A percentile compares a stretch with the other conserved stretches of the same genome.
Evolutionary conservation across 2,888 invertebrate species (phyloP).

Genomic region (Ichneumon xanthorius): DNA sequence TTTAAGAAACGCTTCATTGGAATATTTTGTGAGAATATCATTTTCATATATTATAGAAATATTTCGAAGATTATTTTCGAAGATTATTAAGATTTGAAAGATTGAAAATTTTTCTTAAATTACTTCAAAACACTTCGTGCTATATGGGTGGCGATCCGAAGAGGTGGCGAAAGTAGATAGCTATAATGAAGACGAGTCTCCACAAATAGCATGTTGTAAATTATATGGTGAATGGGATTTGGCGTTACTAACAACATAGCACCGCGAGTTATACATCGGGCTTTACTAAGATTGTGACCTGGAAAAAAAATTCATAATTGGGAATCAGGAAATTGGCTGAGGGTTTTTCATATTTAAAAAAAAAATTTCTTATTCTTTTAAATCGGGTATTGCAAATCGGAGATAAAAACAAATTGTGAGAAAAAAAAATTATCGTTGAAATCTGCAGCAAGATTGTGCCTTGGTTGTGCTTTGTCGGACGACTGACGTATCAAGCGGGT

Average conservation of each 20-base stretch:
- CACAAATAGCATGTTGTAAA: neutral
- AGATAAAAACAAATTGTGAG: constrained; percentile 34
- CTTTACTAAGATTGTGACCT: constrained; percentile 18
- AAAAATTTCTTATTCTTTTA: constrained; percentile 3
- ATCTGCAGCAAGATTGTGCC: constrained; percentile 85
- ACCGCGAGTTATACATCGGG: constrained; percentile 5
- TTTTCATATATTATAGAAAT: no score
- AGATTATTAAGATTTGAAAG: no score
- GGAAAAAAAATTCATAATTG: constrained; percentile 14
- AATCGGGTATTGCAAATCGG: neutral
- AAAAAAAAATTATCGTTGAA: constrained; percentile 34
- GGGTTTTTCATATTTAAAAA: constrained; percentile 39
- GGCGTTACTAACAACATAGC: constrained; percentile 36
- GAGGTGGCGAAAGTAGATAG: constrained; percentile 17
- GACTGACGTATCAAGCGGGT: constrained; percentile 90
- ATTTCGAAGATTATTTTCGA: no score
- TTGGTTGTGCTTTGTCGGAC: constrained; percentile 90
- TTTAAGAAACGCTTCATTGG: no score
- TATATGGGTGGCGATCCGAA: neutral
- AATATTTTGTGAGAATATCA: no score
- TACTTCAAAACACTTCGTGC: no score
- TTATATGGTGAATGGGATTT: constrained; percentile 71
- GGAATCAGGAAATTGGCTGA: constrained; percentile 19
- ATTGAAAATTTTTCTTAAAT: no score
- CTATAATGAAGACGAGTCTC: neutral